A percentile compares a stretch with the other conserved stretches of the same genome.
Evolutionary conservation across 2,113 vertebrate genomes (phyloP).

Genomic region (Speoplatyrhinus poulsoni): DNA sequence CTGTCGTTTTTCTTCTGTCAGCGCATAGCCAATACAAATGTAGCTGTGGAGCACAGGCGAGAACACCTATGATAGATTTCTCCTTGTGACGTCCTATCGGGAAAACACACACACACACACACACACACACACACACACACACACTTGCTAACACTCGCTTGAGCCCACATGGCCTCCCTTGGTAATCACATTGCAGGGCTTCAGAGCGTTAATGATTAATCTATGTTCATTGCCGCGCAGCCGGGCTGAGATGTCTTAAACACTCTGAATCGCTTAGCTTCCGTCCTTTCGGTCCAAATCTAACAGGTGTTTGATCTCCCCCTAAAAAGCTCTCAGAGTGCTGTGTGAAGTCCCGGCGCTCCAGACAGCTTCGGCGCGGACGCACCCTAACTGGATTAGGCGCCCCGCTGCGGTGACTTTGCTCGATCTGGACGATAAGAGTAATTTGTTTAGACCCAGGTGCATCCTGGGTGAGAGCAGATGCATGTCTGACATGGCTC

Average conservation of each 20-base stretch:
- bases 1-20: slow-evolving; percentile 34
- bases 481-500: slow-evolving; percentile 3
- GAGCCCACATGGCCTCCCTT: slow-evolving; percentile 29
- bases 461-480: slow-evolving; percentile 21
- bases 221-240: slow-evolving; percentile 40
- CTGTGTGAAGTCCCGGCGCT: slow-evolving; percentile 14
- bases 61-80: slow-evolving; percentile 20
- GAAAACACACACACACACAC: slow-evolving; percentile 14
- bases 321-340: slow-evolving; percentile 11
- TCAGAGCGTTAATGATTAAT: slow-evolving; percentile 54
- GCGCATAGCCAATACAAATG: slow-evolving; percentile 31
- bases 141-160: slow-evolving; percentile 18
- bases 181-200: slow-evolving; percentile 36
- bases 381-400: slow-evolving; percentile 63
- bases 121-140: slow-evolving; percentile 34
- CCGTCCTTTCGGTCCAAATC: slow-evolving; percentile 58
- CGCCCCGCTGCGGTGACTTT: slow-evolving; percentile 19
- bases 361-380: slow-evolving; percentile 59
- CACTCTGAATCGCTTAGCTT: slow-evolving; percentile 61
- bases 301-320: slow-evolving; percentile 66
- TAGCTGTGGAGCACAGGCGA: slow-evolving; percentile 11
- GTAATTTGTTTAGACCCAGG: slow-evolving; percentile 24
- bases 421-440: slow-evolving; percentile 27
- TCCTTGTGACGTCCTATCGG: slow-evolving; percentile 3
- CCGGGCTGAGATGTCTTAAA: slow-evolving; percentile 51